A percentile compares a stretch with the other conserved stretches of the same genome.
Conservation (phyloP, 2,797 vertebrate species). For the Chaetophractus vellerosus region DNA sequence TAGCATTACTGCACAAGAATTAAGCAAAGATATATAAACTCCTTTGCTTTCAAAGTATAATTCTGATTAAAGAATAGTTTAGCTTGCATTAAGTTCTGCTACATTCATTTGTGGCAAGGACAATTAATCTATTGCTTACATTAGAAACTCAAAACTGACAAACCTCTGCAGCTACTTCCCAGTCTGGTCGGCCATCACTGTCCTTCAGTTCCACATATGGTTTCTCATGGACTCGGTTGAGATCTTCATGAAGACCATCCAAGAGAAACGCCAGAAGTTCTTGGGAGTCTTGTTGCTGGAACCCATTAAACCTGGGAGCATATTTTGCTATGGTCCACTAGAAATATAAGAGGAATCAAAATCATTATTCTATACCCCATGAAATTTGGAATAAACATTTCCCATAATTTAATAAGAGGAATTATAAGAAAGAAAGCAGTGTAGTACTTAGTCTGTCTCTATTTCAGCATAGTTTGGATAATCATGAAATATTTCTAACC, state of each 20-base stretch:
- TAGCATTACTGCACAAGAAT: constrained; percentile 26
- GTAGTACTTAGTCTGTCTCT: constrained; percentile 34
- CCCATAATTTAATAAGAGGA: constrained; percentile 40
- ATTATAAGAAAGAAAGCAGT: constrained; percentile 21
- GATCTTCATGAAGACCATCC: constrained; percentile 98
- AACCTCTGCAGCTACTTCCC: constrained; percentile 99
- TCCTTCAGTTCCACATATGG: constrained; percentile 99
- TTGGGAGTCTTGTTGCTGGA: constrained; percentile 99
- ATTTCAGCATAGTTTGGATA: constrained; percentile 62
- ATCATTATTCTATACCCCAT: constrained; percentile 47
- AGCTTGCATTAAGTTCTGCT: not conserved
- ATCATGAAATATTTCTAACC: constrained; percentile 48
- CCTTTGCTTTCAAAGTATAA: constrained; percentile 41
- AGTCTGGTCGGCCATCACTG: constrained; percentile 97
- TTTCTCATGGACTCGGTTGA: constrained; percentile 98
- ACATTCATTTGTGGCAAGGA: constrained; percentile 52
- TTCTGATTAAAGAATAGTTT: constrained; percentile 53
- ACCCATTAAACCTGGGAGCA: constrained; percentile 98
- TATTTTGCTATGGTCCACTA: constrained; percentile 99
- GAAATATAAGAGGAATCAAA: constrained; percentile 60
- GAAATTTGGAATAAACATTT: constrained; percentile 56
- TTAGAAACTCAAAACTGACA: constrained; percentile 80
- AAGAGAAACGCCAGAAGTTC: constrained; percentile 98
- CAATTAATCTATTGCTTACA: constrained; percentile 50
- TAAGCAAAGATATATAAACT: constrained; percentile 52